These are phyloP conservation scores for Mystacides longicornis DNA, from an alignment of 2,888 invertebrate genomes.

Conservation along the genomic window DNA sequence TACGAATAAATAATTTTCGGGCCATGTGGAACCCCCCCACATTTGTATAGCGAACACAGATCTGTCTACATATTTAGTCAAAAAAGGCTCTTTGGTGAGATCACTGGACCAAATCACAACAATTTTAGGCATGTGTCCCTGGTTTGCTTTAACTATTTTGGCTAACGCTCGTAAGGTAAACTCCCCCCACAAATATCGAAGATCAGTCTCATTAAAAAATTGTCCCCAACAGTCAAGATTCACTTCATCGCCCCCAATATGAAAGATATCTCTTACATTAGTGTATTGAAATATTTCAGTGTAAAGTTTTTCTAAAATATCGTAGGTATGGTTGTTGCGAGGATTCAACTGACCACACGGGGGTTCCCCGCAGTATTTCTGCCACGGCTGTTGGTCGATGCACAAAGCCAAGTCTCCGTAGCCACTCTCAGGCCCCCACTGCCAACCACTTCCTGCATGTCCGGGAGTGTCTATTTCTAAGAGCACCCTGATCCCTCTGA, in stretches of 20 bases:
- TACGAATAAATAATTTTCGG: conserved; percentile 68
- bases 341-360: conserved; percentile 84
- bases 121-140: conserved; percentile 48
- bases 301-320: conserved; percentile 66
- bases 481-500: conserved; percentile 79
- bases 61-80: conserved; percentile 48
- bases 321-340: conserved; percentile 68
- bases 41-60: conserved; percentile 60
- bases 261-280: conserved; percentile 70
- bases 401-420: conserved; percentile 74
- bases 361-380: conserved; percentile 73
- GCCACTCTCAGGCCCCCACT: conserved; percentile 69
- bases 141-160: conserved; percentile 56
- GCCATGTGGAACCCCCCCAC: conserved; percentile 78
- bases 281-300: conserved; percentile 66
- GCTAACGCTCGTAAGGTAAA: conserved; percentile 61
- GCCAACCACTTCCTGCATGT: conserved; percentile 82
- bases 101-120: conserved; percentile 72
- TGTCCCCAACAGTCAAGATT: conserved; percentile 75
- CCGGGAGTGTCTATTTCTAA: conserved; percentile 89
- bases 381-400: conserved; percentile 75
- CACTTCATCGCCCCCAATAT: conserved; percentile 79
- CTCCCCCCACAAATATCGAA: conserved; percentile 71
- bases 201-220: conserved; percentile 66
- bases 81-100: conserved; percentile 64